Conservation (phyloP, 1,140 invertebrate species). For the Ceratina australensis region DNA sequence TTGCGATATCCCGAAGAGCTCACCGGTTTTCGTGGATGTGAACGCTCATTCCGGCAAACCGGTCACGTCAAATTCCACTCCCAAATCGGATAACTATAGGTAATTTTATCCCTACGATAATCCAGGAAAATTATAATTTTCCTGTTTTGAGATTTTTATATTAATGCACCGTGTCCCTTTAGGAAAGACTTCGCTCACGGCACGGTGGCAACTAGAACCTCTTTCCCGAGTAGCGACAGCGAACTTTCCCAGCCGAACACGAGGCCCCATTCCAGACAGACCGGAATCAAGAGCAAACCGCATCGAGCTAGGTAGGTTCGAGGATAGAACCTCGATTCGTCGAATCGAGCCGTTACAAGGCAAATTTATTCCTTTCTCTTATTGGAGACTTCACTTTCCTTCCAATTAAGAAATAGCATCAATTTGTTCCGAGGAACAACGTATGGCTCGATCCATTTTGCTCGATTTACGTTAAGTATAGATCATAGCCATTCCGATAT, state of each 20-base stretch:
- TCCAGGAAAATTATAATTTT: too few relatives aligned
- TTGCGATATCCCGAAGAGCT: constrained; percentile 80
- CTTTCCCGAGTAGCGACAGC: constrained; percentile 77
- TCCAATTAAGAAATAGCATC: not conserved
- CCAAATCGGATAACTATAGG: constrained; percentile 73
- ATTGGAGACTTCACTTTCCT: too few relatives aligned
- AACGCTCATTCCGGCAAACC: constrained; percentile 64
- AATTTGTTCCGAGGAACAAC: too few relatives aligned
- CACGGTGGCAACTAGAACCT: constrained; percentile 72
- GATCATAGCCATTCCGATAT: too few relatives aligned
- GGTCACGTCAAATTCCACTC: constrained; percentile 62
- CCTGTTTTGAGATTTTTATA: not conserved
- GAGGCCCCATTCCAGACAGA: constrained; percentile 75
- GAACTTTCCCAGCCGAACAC: constrained; percentile 78
- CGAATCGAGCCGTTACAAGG: not conserved
- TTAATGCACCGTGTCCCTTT: too few relatives aligned
- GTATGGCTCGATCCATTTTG: too few relatives aligned
- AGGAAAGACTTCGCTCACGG: constrained; percentile 81
- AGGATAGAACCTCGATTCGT: not conserved
- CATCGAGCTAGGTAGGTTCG: constrained; percentile 68
- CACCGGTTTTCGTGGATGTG: constrained; percentile 74
- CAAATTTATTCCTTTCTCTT: too few relatives aligned
- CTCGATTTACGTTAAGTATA: too few relatives aligned
- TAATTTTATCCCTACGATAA: not conserved
- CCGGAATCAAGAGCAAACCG: constrained; percentile 66